Percentiles rank a stretch among this genome's conserved stretches.
Conservation (phyloP, 2,888 invertebrate species). For the Pseudococcus viburni region DNA sequence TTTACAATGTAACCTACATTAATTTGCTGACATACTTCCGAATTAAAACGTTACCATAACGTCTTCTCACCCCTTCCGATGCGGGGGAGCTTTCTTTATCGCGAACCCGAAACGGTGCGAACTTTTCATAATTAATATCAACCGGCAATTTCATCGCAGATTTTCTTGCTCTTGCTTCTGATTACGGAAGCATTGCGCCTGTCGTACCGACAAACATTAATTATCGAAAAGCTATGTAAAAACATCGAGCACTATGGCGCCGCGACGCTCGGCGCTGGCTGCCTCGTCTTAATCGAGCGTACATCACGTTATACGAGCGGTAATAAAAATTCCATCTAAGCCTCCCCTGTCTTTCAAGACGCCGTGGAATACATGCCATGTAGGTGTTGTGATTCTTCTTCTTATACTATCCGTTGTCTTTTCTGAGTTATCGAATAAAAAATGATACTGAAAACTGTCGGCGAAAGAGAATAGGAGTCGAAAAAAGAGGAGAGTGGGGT, state of each 20-base stretch:
- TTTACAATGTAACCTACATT: slow-evolving; percentile 48
- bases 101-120: neutral
- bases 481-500: no score
- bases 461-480: no score
- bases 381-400: neutral
- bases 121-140: slow-evolving; percentile 44
- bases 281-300: neutral
- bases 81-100: neutral
- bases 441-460: no score
- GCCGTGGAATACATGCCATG: neutral
- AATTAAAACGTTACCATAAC: neutral
- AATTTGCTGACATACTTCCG: slow-evolving; percentile 47
- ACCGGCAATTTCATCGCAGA: slow-evolving; percentile 33
- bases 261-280: neutral
- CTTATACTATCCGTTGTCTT: neutral
- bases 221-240: slow-evolving; percentile 29
- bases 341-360: neutral
- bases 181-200: neutral
- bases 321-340: neutral
- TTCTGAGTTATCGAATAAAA: neutral
- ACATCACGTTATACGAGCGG: neutral
- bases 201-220: slow-evolving; percentile 6
- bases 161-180: slow-evolving; percentile 18
- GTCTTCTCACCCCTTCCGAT: neutral
- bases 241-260: slow-evolving; percentile 1